Evolutionary conservation across 1,140 invertebrate species (phyloP).

Genomic region (Aphelenchoides besseyi): DNA sequence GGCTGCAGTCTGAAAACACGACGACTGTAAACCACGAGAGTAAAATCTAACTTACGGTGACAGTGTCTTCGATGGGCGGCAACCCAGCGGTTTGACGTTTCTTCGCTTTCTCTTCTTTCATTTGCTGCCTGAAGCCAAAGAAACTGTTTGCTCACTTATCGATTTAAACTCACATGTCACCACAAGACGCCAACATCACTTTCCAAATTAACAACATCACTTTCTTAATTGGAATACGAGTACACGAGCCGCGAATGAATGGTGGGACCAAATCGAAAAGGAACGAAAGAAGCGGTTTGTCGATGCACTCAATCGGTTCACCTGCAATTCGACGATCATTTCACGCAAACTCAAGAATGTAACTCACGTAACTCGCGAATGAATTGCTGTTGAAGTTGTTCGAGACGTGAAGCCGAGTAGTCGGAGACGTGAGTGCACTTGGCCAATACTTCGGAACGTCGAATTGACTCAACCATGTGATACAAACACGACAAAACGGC

Average conservation of each 20-base stretch:
- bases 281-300: slow-evolving; percentile 48
- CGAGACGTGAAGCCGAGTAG: slow-evolving; percentile 31
- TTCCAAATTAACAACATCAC: slow-evolving; percentile 58
- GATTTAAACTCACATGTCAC: too few relatives aligned
- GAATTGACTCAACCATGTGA: slow-evolving; percentile 59
- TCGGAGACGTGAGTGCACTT: slow-evolving; percentile 18
- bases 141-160: too few relatives aligned
- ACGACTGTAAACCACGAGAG: too few relatives aligned
- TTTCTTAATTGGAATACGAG: slow-evolving; percentile 61
- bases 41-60: slow-evolving; percentile 24
- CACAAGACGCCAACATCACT: slow-evolving; percentile 50
- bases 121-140: slow-evolving; percentile 42
- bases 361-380: slow-evolving; percentile 51
- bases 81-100: slow-evolving; percentile 31
- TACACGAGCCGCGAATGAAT: slow-evolving; percentile 51
- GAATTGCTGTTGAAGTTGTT: slow-evolving; percentile 43
- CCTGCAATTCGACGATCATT: slow-evolving; percentile 33
- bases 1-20: slow-evolving; percentile 35
- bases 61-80: slow-evolving; percentile 53
- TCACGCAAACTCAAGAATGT: not conserved
- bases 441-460: slow-evolving; percentile 36
- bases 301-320: slow-evolving; percentile 51
- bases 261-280: slow-evolving; percentile 60
- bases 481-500: slow-evolving; percentile 53
- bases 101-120: slow-evolving; percentile 27